Evolutionary conservation across 2,888 invertebrate genomes (phyloP), one percentile per base, ranked within the genome.

Genomic region (Lepas anatifera): DNA sequence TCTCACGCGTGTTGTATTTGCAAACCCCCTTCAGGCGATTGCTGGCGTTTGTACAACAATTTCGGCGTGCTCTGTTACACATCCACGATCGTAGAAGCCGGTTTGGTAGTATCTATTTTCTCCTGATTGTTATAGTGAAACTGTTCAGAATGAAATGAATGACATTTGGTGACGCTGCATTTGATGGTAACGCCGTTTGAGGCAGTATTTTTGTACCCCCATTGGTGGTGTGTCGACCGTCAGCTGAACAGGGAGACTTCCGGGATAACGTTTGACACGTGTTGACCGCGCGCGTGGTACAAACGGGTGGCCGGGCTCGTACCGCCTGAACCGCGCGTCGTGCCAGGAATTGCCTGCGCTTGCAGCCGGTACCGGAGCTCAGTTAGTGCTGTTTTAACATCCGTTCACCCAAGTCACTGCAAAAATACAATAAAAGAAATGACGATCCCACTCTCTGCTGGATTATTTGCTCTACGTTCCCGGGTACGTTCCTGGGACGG

Each of bases 151-250:
- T 48, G 48, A n/a, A 8, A 35, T 13, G 58, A 32, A 22, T 16
- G 29, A 25, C 18, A n/a, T n/a, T 29, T 29, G 52, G 22, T 16
- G 58, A 32, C 6, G 2, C 58, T 22, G 58, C 58, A 58, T 58
- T 58, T 32, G 32, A 58, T 58, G 22, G 58, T 35, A 11, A 58
- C 32, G 58, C 58, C 58, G 58, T 58, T 58, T 58, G 58, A 32
- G 58, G 58, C 58, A 58, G 58, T 58, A 58, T 58, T 58, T 58
- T 58, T 58, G 32, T 35, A 35, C 32, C 35, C 58, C 35, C 32
- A 35, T 32, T 13, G 58, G 35, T 32, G 22, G 22, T 58, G 32
- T 29, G 32, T 32, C 58, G 32, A 22, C 58, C 22, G 58, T 58
- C 22, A 22, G 35, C 35, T 58, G 22, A 22, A 32, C 10, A 11